Percentiles rank a stretch among this genome's conserved stretches.
phyloP scores from a whole-genome alignment of 2,797 vertebrate species.

The Syngnathus acus region DNA sequence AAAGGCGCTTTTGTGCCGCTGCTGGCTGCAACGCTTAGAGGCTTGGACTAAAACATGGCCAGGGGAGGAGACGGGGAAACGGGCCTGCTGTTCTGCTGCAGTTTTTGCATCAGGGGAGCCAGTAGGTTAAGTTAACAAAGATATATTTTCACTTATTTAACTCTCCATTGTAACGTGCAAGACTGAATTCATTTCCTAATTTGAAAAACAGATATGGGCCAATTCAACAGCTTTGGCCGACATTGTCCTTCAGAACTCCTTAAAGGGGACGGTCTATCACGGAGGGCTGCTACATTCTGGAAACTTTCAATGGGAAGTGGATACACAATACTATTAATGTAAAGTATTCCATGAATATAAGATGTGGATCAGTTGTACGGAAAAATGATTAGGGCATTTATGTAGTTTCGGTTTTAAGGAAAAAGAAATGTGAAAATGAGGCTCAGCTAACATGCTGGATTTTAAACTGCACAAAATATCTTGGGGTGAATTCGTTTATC shows the following conservation, averaged over 20 bases:
- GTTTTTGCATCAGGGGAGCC: background rate
- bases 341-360: too few relatives aligned
- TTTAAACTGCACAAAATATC: too few relatives aligned
- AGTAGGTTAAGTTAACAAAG: background rate
- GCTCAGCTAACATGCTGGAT: too few relatives aligned
- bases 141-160: background rate
- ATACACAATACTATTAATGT: too few relatives aligned
- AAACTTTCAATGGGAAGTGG: background rate
- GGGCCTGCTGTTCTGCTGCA: background rate
- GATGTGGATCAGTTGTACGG: too few relatives aligned
- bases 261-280: background rate
- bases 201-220: background rate
- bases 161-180: background rate
- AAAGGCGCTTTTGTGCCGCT: slow-evolving; percentile 65
- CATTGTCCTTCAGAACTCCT: background rate
- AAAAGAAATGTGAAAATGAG: too few relatives aligned
- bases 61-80: slow-evolving; percentile 8
- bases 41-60: slow-evolving; percentile 23
- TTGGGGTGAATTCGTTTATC: too few relatives aligned
- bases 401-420: too few relatives aligned
- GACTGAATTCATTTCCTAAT: too few relatives aligned
- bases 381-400: too few relatives aligned
- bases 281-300: background rate
- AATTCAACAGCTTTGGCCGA: background rate
- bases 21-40: slow-evolving; percentile 46